A percentile compares a stretch with the other conserved stretches of the same genome.
These are phyloP conservation scores for Trypoxylus dichotomus DNA, from an alignment of 1,140 invertebrate species.

Conservation along the genomic window DNA sequence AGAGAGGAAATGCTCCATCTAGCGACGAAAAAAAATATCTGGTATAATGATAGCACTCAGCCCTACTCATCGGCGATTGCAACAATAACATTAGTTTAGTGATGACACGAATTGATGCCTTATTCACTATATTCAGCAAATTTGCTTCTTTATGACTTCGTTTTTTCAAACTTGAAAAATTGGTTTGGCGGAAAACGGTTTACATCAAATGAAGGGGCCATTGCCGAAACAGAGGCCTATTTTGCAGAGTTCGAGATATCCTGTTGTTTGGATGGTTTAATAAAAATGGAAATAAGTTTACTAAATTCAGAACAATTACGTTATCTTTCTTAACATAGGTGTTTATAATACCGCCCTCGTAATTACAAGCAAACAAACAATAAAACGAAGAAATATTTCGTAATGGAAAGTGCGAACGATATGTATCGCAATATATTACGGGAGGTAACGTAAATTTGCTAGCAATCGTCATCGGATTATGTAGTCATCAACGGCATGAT, in stretches of 20 bases:
- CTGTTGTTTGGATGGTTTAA: constrained; percentile 1
- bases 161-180: neutral
- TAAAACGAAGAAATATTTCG: neutral
- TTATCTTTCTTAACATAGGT: too few relatives aligned
- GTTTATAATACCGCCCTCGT: too few relatives aligned
- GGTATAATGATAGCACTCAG: too few relatives aligned
- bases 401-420: neutral
- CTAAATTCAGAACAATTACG: too few relatives aligned
- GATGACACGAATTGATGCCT: too few relatives aligned
- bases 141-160: too few relatives aligned
- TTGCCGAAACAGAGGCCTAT: neutral
- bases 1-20: too few relatives aligned
- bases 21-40: too few relatives aligned
- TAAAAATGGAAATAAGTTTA: neutral
- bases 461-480: neutral
- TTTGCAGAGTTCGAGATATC: neutral
- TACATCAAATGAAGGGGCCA: neutral
- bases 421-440: neutral
- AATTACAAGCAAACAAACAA: too few relatives aligned
- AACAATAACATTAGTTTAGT: too few relatives aligned
- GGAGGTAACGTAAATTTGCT: neutral
- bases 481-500: neutral
- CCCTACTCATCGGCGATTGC: too few relatives aligned
- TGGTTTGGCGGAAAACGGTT: neutral
- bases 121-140: too few relatives aligned